Conservation (phyloP, 2,113 vertebrate species). For the Corvus cornix region DNA sequence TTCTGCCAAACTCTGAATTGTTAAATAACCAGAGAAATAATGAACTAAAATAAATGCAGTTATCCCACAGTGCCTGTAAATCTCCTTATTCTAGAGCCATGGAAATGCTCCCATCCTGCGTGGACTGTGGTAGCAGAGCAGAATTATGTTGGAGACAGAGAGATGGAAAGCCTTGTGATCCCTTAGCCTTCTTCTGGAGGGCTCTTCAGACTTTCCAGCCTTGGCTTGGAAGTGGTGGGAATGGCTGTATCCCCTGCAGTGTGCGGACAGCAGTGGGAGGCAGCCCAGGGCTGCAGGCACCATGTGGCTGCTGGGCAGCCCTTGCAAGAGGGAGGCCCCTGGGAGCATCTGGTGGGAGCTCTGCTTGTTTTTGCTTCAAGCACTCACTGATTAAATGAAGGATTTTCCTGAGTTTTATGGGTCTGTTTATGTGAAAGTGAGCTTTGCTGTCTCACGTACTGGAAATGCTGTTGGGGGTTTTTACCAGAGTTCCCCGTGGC, state of each 20-base stretch:
- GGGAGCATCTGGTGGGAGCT: background rate
- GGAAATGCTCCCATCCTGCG: background rate
- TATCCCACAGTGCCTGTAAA: background rate
- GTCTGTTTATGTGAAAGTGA: background rate
- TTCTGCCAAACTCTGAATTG: background rate
- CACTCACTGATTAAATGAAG: background rate
- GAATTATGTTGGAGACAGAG: background rate
- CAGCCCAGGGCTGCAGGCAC: background rate
- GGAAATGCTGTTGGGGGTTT: background rate
- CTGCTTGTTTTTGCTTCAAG: background rate
- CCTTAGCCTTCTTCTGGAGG: background rate
- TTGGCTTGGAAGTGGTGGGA: background rate
- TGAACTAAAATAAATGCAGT: background rate
- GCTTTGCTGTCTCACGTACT: background rate
- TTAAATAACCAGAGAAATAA: background rate
- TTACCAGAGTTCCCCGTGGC: accelerated
- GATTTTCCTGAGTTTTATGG: background rate
- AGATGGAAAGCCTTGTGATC: background rate
- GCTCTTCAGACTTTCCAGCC: background rate
- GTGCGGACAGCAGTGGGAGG: accelerated
- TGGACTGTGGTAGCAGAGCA: background rate
- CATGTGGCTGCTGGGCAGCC: background rate
- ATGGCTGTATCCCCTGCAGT: accelerated
- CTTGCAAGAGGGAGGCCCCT: background rate
- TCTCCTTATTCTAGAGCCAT: background rate